These are phyloP conservation scores for Habropoda laboriosa DNA, from an alignment of 1,140 invertebrate genomes.

Conservation along the genomic window DNA sequence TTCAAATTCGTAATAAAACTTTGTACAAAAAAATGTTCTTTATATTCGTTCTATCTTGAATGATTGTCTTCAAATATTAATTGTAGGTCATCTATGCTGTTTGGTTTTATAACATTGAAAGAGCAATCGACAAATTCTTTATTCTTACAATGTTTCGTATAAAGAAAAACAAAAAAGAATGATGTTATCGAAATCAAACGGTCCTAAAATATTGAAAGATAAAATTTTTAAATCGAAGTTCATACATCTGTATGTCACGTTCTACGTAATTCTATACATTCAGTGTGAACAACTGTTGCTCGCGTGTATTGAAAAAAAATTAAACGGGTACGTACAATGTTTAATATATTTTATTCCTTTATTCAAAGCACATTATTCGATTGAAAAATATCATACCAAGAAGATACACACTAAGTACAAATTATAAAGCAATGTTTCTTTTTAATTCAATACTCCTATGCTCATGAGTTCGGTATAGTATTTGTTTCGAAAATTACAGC, in stretches of 20 bases:
- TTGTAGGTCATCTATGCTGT: constrained; percentile 53
- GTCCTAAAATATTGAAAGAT: constrained; percentile 37
- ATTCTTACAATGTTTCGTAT: constrained; percentile 6
- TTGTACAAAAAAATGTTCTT: constrained; percentile 60
- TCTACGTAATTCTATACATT: constrained; percentile 35
- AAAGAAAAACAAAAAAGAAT: constrained; percentile 17
- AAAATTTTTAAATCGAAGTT: constrained; percentile 50
- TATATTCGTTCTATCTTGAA: constrained; percentile 55
- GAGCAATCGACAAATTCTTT: constrained; percentile 22
- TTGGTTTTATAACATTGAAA: constrained; percentile 57
- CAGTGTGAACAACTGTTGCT: constrained; percentile 26
- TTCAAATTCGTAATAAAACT: constrained; percentile 62
- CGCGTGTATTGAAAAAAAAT: background rate
- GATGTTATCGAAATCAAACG: constrained; percentile 40
- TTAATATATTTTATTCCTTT: constrained; percentile 14
- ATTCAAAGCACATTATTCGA: constrained; percentile 18
- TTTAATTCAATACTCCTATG: background rate
- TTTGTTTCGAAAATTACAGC: background rate
- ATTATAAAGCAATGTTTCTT: constrained; percentile 25
- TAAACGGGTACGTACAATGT: background rate
- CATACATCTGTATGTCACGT: constrained; percentile 30
- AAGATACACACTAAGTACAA: constrained; percentile 31
- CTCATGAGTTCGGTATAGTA: constrained; percentile 7
- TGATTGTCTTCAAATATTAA: constrained; percentile 46
- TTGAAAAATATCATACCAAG: constrained; percentile 24